Evolutionary conservation across 2,888 invertebrate genomes (phyloP).

Genomic region (Eupithecia vulgata): DNA sequence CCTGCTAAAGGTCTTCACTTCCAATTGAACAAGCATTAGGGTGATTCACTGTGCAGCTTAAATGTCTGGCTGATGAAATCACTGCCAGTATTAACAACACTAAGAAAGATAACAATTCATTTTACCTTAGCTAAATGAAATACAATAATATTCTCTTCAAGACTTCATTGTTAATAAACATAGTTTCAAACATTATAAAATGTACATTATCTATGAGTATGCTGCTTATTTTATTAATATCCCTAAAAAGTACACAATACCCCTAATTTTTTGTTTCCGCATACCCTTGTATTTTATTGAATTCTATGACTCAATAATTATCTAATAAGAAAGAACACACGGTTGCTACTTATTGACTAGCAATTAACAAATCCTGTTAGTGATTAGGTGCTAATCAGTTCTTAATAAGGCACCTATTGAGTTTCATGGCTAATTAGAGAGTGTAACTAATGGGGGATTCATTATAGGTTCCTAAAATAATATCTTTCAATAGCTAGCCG

Average conservation of each 20-base stretch:
- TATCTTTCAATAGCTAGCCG: not conserved
- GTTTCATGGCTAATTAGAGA: conserved; percentile 5
- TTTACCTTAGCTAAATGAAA: not conserved
- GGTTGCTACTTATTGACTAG: not conserved
- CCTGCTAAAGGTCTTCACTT: not conserved
- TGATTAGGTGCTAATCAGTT: not conserved
- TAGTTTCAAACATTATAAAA: too few relatives aligned
- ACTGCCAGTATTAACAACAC: conserved; percentile 12
- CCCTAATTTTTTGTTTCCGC: not conserved
- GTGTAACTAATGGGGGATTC: not conserved
- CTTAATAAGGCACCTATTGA: not conserved
- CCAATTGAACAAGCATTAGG: not conserved
- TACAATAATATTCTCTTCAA: too few relatives aligned
- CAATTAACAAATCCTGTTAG: not conserved
- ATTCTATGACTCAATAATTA: not conserved
- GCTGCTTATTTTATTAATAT: not conserved
- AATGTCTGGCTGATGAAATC: conserved; percentile 21
- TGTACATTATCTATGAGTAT: not conserved
- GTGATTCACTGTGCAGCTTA: conserved; percentile 19
- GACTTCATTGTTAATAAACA: too few relatives aligned
- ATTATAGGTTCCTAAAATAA: not conserved
- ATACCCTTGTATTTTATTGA: not conserved
- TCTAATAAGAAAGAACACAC: not conserved
- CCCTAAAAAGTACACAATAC: not conserved
- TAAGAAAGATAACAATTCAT: not conserved